Percentiles rank a stretch among this genome's conserved stretches.
These are phyloP conservation scores for Torymus aiolomorphi DNA, from an alignment of 2,888 invertebrate genomes.

Conservation along the genomic window DNA sequence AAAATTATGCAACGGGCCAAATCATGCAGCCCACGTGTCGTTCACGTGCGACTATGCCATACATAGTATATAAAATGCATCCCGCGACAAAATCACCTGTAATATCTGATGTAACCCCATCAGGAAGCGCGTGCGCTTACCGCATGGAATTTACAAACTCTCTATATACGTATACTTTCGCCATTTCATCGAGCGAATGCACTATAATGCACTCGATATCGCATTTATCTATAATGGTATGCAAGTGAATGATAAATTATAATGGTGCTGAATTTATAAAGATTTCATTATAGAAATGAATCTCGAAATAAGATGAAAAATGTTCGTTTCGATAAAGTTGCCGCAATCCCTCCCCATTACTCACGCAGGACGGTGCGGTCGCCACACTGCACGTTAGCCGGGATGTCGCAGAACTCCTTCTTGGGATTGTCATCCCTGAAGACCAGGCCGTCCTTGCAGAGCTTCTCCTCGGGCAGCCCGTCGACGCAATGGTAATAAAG, in stretches of 20 bases:
- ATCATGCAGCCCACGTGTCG: conserved; percentile 5
- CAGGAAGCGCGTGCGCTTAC: conserved; percentile 23
- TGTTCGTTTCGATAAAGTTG: too few relatives aligned
- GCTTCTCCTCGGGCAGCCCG: conserved; percentile 80
- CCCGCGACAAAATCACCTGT: conserved; percentile 15
- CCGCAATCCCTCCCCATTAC: conserved; percentile 70
- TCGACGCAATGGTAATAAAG: conserved; percentile 85
- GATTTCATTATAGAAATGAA: too few relatives aligned
- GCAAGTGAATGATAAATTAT: too few relatives aligned
- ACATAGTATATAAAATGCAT: background rate
- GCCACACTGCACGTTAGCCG: conserved; percentile 86
- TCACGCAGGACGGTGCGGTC: conserved; percentile 86
- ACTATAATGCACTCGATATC: too few relatives aligned
- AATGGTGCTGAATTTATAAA: too few relatives aligned
- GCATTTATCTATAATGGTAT: too few relatives aligned
- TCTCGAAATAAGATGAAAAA: too few relatives aligned
- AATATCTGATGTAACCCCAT: conserved; percentile 49
- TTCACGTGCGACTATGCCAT: background rate
- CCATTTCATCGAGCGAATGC: too few relatives aligned
- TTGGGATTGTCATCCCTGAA: conserved; percentile 85
- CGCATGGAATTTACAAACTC: background rate
- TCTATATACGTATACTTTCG: background rate
- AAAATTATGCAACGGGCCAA: conserved; percentile 12
- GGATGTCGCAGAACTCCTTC: conserved; percentile 86
- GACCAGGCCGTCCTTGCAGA: conserved; percentile 88